A percentile compares a stretch with the other conserved stretches of the same genome.
Conservation (phyloP, 2,888 invertebrate genomes). For the Leucoma salicis region DNA sequence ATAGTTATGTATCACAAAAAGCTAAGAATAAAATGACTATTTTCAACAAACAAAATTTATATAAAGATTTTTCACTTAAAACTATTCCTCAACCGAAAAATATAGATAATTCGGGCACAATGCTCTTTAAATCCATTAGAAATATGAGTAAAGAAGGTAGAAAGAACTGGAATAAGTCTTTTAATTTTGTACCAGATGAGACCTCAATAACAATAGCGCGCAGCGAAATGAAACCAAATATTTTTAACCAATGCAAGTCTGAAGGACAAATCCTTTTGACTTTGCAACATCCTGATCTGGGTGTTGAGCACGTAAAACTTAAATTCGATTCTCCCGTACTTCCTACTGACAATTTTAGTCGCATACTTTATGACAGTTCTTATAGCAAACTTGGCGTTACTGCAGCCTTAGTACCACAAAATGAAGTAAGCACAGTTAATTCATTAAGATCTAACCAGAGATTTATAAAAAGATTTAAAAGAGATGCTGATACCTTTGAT, state of each 20-base stretch:
- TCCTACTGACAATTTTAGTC: background rate
- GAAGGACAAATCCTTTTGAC: background rate
- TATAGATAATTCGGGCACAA: background rate
- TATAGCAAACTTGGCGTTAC: background rate
- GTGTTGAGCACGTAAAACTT: background rate
- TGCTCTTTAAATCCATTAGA: background rate
- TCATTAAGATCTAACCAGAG: background rate
- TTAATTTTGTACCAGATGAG: background rate
- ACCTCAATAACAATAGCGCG: background rate
- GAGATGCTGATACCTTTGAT: background rate
- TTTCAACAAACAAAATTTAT: background rate
- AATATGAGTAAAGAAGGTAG: background rate
- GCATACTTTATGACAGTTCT: background rate
- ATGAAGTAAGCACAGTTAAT: background rate
- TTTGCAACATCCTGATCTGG: background rate
- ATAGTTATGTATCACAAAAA: background rate
- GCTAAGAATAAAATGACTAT: background rate
- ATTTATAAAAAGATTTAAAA: background rate
- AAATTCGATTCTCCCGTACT: background rate
- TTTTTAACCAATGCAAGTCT: background rate
- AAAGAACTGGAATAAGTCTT: background rate
- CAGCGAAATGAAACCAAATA: background rate
- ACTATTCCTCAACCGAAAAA: background rate
- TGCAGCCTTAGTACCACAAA: background rate
- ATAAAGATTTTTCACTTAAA: background rate